Conservation (phyloP, 2,113 vertebrate genomes). For the Triplophysa tibetana region DNA sequence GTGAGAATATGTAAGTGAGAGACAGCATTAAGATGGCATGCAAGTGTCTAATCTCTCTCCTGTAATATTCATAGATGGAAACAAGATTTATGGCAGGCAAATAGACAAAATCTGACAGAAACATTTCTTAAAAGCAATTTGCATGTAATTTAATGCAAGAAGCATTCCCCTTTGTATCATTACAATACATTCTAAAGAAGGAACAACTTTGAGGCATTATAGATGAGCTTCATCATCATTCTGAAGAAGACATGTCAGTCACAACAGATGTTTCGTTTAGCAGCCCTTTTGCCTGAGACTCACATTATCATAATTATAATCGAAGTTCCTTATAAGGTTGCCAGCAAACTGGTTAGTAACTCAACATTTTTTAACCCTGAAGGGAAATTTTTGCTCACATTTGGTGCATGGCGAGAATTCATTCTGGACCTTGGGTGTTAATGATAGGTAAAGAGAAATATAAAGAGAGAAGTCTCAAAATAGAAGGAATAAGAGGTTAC, state of each 20-base stretch:
- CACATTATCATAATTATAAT: no score
- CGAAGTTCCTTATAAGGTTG: no score
- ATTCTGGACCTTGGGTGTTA: background rate
- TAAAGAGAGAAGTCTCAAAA: background rate
- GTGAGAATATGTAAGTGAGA: background rate
- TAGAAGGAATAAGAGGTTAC: background rate
- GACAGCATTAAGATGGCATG: background rate
- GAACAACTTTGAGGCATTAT: no score
- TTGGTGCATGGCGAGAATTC: background rate
- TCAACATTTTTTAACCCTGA: background rate
- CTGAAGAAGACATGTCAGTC: no score
- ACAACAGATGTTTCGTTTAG: no score
- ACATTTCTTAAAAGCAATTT: no score
- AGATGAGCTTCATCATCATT: no score
- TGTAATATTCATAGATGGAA: background rate
- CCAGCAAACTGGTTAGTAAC: background rate
- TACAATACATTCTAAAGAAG: no score
- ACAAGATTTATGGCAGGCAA: background rate
- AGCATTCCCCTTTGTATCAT: no score
- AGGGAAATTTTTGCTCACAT: background rate
- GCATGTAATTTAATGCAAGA: no score
- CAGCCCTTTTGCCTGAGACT: no score
- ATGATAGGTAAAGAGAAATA: constrained; percentile 12
- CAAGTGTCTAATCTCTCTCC: background rate
- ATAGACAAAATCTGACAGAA: no score